phyloP scores from a whole-genome alignment of 2,888 invertebrate genomes.

The Hydrotaea diabolus region DNA sequence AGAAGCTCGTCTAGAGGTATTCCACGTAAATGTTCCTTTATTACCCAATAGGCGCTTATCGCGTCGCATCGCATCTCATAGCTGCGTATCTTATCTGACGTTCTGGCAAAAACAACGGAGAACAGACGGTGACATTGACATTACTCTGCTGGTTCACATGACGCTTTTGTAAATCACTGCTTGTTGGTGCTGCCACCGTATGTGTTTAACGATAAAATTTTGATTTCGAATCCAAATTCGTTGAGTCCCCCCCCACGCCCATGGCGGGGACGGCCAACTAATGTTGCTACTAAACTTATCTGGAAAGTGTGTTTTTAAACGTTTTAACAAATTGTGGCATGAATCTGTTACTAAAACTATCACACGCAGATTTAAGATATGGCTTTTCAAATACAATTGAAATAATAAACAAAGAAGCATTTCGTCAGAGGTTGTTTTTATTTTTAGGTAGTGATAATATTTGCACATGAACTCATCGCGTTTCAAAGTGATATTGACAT shows the following conservation, averaged over 20 bases:
- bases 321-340: neutral
- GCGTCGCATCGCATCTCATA: neutral
- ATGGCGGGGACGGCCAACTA: neutral
- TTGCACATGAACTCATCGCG: neutral
- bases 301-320: neutral
- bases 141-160: constrained; percentile 39
- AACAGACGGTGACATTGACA: constrained; percentile 49
- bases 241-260: neutral
- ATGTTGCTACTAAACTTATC: neutral
- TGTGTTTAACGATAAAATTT: constrained; percentile 12
- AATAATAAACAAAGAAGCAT: neutral
- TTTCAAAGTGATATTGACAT: neutral
- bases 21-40: neutral
- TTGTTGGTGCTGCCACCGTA: neutral
- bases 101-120: neutral
- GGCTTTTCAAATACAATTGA: constrained; percentile 11
- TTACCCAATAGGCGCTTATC: constrained; percentile 15
- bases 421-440: constrained; percentile 1
- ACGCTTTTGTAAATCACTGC: constrained; percentile 34
- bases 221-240: constrained; percentile 9
- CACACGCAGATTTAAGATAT: neutral
- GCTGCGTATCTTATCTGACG: constrained; percentile 16
- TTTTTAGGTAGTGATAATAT: neutral
- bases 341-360: neutral
- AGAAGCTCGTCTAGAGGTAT: neutral